Evolutionary conservation across 2,888 invertebrate genomes (phyloP).

Genomic region (Laspeyria flexula): DNA sequence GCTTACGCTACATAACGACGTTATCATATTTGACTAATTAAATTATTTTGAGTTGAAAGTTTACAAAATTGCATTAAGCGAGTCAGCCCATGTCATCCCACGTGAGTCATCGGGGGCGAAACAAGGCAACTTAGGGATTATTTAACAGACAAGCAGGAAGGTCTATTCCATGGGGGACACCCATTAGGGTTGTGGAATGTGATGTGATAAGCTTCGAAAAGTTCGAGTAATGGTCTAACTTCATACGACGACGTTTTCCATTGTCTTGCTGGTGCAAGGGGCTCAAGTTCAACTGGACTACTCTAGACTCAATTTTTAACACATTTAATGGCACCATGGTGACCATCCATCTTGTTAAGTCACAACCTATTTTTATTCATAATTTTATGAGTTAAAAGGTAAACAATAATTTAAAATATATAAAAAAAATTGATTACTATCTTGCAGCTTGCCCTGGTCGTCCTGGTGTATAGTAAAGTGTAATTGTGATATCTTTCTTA

Average conservation of each 20-base stretch:
- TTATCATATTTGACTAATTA: neutral
- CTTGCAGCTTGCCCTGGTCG: too few species aligned
- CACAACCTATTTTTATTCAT: too few species aligned
- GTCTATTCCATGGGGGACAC: neutral
- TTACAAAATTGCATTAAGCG: conserved; percentile 7
- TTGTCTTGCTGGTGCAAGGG: neutral
- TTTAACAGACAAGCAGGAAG: neutral
- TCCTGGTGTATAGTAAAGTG: too few species aligned
- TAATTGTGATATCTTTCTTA: too few species aligned
- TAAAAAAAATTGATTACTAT: too few species aligned
- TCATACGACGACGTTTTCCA: neutral
- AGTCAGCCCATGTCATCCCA: conserved; percentile 2
- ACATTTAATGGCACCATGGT: too few species aligned
- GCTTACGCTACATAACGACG: neutral
- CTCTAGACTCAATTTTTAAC: too few species aligned
- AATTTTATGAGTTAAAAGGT: too few species aligned
- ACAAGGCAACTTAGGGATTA: conserved; percentile 3
- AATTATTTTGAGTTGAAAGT: conserved; percentile 6
- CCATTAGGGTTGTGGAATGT: neutral
- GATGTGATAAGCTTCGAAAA: neutral
- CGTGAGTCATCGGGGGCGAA: neutral
- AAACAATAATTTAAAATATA: too few species aligned
- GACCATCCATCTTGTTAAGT: too few species aligned
- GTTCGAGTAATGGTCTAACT: neutral
- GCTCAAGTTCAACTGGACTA: neutral